These are phyloP conservation scores for Anastrepha obliqua DNA, from an alignment of 1,140 invertebrate genomes.

Conservation along the genomic window DNA sequence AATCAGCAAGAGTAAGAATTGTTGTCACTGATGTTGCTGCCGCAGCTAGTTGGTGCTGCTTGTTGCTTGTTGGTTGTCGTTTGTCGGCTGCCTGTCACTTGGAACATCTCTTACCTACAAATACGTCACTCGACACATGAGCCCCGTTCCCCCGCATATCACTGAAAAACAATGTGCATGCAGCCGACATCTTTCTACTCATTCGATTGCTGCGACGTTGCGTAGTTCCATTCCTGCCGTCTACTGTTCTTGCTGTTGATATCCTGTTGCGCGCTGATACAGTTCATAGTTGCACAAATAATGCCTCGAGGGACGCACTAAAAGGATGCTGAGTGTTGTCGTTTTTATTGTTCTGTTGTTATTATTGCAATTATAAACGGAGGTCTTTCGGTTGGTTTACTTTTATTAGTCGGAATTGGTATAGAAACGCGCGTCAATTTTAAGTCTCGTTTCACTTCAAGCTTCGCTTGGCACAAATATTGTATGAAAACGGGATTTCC, in stretches of 20 bases:
- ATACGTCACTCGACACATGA: not conserved
- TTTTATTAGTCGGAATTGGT: conserved; percentile 44
- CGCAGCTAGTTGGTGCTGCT: not conserved
- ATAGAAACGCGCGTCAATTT: conserved; percentile 25
- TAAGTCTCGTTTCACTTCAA: not conserved
- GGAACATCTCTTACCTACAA: not conserved
- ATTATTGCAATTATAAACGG: conserved; percentile 45
- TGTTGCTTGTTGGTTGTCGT: not conserved
- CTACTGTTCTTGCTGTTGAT: not conserved
- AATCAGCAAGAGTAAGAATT: conserved; percentile 18
- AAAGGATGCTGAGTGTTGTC: conserved; percentile 47
- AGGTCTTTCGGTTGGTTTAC: conserved; percentile 49
- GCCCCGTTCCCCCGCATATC: not conserved
- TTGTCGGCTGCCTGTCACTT: not conserved
- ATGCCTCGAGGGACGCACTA: not conserved
- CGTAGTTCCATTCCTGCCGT: not conserved
- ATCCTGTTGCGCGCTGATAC: conserved; percentile 27
- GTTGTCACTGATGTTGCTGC: conserved; percentile 30
- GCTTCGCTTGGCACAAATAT: conserved; percentile 15
- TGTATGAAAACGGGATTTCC: not conserved
- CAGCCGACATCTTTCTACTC: not conserved
- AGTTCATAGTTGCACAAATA: conserved; percentile 40
- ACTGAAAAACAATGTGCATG: not conserved
- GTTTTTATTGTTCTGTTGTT: conserved; percentile 51
- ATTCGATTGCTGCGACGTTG: not conserved